Base-by-base conservation (phyloP, 2,888 invertebrate species). In the Eupithecia subfuscata region DNA sequence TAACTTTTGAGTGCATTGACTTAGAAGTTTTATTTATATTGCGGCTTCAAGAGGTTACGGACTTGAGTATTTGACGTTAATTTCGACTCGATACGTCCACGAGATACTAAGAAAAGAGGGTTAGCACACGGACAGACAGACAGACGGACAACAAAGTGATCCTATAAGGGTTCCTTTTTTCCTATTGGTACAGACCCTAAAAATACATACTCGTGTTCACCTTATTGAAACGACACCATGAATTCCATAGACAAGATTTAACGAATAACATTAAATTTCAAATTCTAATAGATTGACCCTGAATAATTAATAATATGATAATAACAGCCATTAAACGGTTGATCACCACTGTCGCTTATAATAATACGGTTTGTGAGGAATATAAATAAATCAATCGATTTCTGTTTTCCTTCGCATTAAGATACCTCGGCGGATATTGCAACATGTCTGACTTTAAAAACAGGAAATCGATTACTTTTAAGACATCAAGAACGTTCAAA, bases 371-470 rank as follows among this genome's bases (percentile, higher is more conserved):
- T 43, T 74, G 30, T 74, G 63, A 74, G 63, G 74, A 52, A 43
- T 70, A 70, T 73, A 65, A 69, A 76, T 76, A 76, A 76, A 76
- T 74, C 77, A 70, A 71, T 73, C 11, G 68, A 14, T 76, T 64
- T 72, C 67, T 75, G 67, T 80, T 78, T 82, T 78, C 67, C 70
- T 77, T 79, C 75, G 77, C 75, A 72, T 76, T 79, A 77, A 80
- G 78, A 79, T 84, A 83, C 78, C 77, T 79, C 82, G 82, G 77
- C 88, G 88, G 87, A 87, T 84, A 82, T 87, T 86, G 84, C 87
- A 80, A 83, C 82, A 88, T 81, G 69, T 79, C 74, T 77, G 70
- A 65, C 70, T 73, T 84, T 84, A 82, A 81, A 82, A 85, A 84
- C 88, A 87, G 88, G 87, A 87, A 87, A 88, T 85, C 78, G 80